Conservation (phyloP, 2,888 invertebrate genomes). For the Trachelus troglodyta region DNA sequence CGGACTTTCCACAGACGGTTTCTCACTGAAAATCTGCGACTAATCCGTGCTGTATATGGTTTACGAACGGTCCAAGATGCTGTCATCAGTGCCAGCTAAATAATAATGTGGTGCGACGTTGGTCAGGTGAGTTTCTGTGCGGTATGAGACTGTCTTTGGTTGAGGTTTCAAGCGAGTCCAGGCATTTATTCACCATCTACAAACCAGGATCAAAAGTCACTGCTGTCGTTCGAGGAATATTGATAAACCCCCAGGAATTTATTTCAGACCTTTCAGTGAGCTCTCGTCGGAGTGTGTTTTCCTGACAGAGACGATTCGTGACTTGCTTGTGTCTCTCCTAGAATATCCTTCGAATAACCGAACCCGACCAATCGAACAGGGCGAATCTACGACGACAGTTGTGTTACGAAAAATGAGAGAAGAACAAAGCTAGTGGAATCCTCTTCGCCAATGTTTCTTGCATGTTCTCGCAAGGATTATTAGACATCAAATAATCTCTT, state of each 20-base stretch:
- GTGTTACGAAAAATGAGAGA: not conserved
- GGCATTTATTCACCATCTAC: not conserved
- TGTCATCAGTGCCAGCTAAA: slow-evolving; percentile 64
- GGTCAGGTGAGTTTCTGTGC: slow-evolving; percentile 61
- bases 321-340: not conserved
- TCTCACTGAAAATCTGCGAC: slow-evolving; percentile 29
- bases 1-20: slow-evolving; percentile 23
- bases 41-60: slow-evolving; percentile 49
- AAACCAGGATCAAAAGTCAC: slow-evolving; percentile 1
- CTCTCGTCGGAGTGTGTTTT: not conserved
- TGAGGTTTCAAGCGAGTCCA: not conserved
- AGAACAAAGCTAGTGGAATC: not conserved
- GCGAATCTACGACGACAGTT: not conserved
- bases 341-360: not conserved
- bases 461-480: not conserved
- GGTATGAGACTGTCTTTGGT: slow-evolving; percentile 9
- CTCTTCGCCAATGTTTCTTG: not conserved
- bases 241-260: not conserved
- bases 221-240: slow-evolving; percentile 6
- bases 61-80: slow-evolving; percentile 61
- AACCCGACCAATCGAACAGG: not conserved
- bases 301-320: not conserved
- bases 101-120: slow-evolving; percentile 66
- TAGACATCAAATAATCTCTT: not conserved
- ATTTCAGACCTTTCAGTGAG: not conserved